phyloP scores from a whole-genome alignment of 2,113 vertebrate genomes.

The Marmota flaviventris region DNA sequence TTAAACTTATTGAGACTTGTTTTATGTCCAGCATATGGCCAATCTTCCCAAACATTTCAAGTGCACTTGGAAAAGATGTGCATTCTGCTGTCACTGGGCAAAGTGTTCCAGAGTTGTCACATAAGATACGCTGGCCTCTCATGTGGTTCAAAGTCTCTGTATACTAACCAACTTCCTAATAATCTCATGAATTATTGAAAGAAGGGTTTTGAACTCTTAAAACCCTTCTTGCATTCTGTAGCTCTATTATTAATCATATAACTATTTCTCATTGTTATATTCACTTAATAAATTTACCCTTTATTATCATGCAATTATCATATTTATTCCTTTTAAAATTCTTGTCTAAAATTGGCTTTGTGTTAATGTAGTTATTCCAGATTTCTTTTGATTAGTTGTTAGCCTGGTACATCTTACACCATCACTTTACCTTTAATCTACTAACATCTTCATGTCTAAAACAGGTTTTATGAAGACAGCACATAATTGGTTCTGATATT shows the following conservation, averaged over 20 bases:
- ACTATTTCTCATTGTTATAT: not conserved
- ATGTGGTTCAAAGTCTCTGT: not conserved
- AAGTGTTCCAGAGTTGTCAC: not conserved
- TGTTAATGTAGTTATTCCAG: not conserved
- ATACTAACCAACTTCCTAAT: not conserved
- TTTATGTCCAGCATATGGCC: slow-evolving; percentile 51
- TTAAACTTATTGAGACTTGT: slow-evolving; percentile 42
- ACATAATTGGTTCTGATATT: not conserved
- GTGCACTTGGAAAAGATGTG: not conserved
- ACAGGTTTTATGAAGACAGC: not conserved
- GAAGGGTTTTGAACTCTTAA: not conserved
- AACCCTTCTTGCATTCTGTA: not conserved
- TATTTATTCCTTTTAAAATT: not conserved
- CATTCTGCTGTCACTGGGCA: not conserved
- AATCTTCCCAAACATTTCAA: slow-evolving; percentile 47
- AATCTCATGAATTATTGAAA: not conserved
- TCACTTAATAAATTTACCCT: not conserved
- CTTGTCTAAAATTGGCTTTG: not conserved
- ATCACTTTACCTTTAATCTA: not conserved
- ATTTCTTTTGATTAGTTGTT: not conserved
- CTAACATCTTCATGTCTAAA: not conserved
- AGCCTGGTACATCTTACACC: not conserved
- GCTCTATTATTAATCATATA: not conserved
- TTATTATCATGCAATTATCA: not conserved
- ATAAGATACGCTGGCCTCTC: not conserved